A percentile compares a stretch with the other conserved stretches of the same genome.
Evolutionary conservation across 2,888 invertebrate genomes (phyloP).

Genomic region (Osedax frankpressi): DNA sequence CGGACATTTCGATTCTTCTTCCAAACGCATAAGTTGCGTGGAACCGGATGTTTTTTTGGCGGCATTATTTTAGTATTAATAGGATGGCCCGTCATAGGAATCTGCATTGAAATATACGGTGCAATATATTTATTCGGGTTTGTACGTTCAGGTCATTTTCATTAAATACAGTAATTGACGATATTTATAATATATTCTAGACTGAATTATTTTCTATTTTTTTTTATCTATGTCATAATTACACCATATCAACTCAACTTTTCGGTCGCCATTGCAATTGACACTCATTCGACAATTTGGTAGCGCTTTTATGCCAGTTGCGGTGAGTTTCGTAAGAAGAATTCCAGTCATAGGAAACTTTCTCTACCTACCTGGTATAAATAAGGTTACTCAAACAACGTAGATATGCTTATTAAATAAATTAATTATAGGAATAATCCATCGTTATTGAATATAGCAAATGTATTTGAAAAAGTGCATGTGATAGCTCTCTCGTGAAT

Average conservation of each 20-base stretch:
- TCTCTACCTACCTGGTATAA: slow-evolving; percentile 75
- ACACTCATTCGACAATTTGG: slow-evolving; percentile 36
- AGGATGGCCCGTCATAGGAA: slow-evolving; percentile 91
- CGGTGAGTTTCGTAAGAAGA: slow-evolving; percentile 81
- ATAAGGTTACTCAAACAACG: too few species aligned
- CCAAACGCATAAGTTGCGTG: slow-evolving; percentile 85
- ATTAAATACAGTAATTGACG: neutral
- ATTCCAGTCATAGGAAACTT: slow-evolving; percentile 80
- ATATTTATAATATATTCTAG: too few species aligned
- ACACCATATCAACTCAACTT: neutral
- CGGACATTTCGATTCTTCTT: slow-evolving; percentile 94
- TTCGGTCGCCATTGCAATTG: neutral
- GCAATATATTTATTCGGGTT: slow-evolving; percentile 61
- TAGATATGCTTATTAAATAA: too few species aligned
- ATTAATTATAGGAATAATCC: neutral
- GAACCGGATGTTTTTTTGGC: slow-evolving; percentile 74
- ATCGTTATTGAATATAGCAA: neutral
- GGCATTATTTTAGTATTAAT: slow-evolving; percentile 71
- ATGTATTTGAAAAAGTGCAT: neutral
- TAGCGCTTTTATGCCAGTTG: slow-evolving; percentile 94
- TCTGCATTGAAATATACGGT: slow-evolving; percentile 90
- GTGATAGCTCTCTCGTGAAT: neutral
- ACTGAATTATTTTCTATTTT: neutral
- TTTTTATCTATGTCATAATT: neutral
- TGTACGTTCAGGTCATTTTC: slow-evolving; percentile 25